These are phyloP conservation scores for human DNA, from an alignment of 2,113 vertebrate species.

Conservation along the genomic window GRCh38 chrX:31791001-31791500, in stretches of 20 bases:
- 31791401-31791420: not conserved
- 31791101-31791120: not conserved
- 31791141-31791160: not conserved
- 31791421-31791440: not conserved
- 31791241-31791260: not conserved
- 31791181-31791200: not conserved
- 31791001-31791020: not conserved
- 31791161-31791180: not conserved
- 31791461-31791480: not conserved
- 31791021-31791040: not conserved
- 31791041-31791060: not conserved
- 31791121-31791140: not conserved
- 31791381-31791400: not conserved
- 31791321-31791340: not conserved
- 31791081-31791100: not conserved
- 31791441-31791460: not conserved
- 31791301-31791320: not conserved
- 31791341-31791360: not conserved
- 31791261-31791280: not conserved
- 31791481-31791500: not conserved
- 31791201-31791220: not conserved
- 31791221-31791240: not conserved
- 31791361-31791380: not conserved
- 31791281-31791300: conserved; percentile 26
- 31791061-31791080: not conserved